These are phyloP conservation scores for Ictalurus furcatus DNA, from an alignment of 2,113 vertebrate genomes.

Conservation along the genomic window DNA sequence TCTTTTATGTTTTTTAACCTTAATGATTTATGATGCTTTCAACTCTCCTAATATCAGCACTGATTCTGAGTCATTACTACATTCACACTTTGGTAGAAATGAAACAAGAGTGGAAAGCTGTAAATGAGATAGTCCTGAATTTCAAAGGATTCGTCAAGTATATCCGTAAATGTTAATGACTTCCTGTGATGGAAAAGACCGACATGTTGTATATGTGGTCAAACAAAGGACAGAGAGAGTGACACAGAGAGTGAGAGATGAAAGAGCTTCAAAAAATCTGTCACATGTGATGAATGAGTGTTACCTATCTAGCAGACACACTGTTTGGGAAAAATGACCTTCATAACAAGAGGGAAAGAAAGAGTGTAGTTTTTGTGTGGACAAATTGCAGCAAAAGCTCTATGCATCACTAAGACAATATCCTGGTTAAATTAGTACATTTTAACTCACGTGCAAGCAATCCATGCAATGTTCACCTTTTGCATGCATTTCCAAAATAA, in stretches of 20 bases:
- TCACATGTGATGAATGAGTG: slow-evolving; percentile 72
- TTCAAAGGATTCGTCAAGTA: slow-evolving; percentile 30
- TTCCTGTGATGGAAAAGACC: slow-evolving; percentile 33
- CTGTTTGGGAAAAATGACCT: slow-evolving; percentile 63
- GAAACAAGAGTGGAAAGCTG: not conserved
- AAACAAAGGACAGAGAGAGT: slow-evolving; percentile 18
- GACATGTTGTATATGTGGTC: slow-evolving; percentile 48
- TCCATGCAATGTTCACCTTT: not conserved
- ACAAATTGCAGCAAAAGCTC: slow-evolving; percentile 56
- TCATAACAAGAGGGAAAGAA: slow-evolving; percentile 46
- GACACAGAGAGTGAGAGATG: slow-evolving; percentile 15
- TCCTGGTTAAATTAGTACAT: not conserved
- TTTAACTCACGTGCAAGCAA: not conserved
- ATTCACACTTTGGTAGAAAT: not conserved
- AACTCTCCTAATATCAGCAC: not conserved
- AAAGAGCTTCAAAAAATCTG: slow-evolving; percentile 61
- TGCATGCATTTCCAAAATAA: not conserved
- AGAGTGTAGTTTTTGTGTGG: slow-evolving; percentile 30
- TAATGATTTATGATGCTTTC: slow-evolving; percentile 28
- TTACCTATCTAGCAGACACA: slow-evolving; percentile 65
- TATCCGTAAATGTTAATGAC: slow-evolving; percentile 10
- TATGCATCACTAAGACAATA: not conserved
- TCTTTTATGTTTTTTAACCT: not conserved
- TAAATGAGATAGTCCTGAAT: slow-evolving; percentile 15
- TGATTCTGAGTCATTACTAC: not conserved